Evolutionary conservation across 1,140 invertebrate genomes (phyloP), one percentile per base, ranked within the genome.

Genomic region (Drosophila miranda): DNA sequence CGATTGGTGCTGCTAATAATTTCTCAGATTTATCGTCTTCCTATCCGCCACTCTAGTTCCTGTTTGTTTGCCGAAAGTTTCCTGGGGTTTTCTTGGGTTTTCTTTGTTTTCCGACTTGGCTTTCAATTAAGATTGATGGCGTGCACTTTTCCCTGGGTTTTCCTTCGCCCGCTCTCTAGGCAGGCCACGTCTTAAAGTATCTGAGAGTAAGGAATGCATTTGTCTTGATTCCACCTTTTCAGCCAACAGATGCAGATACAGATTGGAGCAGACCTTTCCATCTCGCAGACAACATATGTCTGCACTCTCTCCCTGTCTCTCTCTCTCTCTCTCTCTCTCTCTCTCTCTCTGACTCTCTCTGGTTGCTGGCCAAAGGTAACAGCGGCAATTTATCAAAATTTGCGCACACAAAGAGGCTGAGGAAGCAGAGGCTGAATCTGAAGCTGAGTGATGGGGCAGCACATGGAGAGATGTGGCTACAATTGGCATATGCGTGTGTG

Each of bases 381-480:
- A 41, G 59, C 61, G 62, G 84, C 77, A 84, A 89, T 89, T 89
- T 84, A 89, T 89, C 84, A 89, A 89, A 88, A 89, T 88, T 84
- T 88, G 60, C 73, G 64, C 53, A 59, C 53, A 77, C 57, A 56
- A 53, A 57, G 60, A 62, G 42, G 2, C 42, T 16, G 56, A 26
- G 45, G 9, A 16, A 1, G 13, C 8, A n/a, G 41, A 3, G 38
- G 13, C 34, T 28, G 34, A 38, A 41, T 41, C 13, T 34, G 26
- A 38, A 41, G 44, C 48, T 50, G 53, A 51, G 46, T 49, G 64
- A 28, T 30, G 57, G 19, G 55, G 8, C 14, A 38, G 34, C 11
- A 38, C 34, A 38, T 38, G 34, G 30, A 70, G 48, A 69, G 48
- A 52, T 56, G 48, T 57, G 60, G 57, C 56, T 59, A 74, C 72